Evolutionary conservation across 1,140 invertebrate species (phyloP).

Genomic region (Stegodyphus mimosarum): DNA sequence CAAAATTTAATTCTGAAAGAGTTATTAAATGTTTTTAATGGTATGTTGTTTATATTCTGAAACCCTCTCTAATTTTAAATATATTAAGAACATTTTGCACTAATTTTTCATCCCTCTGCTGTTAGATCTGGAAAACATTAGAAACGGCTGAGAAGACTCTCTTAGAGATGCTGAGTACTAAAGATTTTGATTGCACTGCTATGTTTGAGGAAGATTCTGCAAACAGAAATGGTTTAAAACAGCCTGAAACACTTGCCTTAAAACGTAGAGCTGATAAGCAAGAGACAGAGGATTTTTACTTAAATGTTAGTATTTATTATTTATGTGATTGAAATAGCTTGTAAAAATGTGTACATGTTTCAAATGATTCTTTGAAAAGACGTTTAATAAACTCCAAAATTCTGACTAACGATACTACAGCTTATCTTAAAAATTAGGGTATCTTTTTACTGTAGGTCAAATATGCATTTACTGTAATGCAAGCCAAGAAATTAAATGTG

Average conservation of each 20-base stretch:
- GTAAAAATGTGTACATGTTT: background rate
- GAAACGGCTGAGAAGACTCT: constrained; percentile 92
- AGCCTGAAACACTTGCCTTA: constrained; percentile 74
- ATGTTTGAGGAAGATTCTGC: constrained; percentile 70
- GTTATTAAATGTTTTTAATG: too few species aligned
- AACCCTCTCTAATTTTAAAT: too few species aligned
- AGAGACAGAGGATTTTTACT: constrained; percentile 90
- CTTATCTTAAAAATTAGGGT: too few species aligned
- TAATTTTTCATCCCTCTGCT: constrained; percentile 2
- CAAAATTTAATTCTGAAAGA: too few species aligned
- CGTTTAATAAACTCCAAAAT: too few species aligned
- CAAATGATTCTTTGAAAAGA: background rate
- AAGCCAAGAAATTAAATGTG: too few species aligned
- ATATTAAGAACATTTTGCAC: background rate
- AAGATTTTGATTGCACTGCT: constrained; percentile 81
- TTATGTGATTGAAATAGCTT: background rate
- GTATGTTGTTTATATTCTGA: too few species aligned
- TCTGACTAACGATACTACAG: too few species aligned
- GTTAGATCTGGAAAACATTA: constrained; percentile 85
- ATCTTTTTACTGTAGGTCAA: too few species aligned
- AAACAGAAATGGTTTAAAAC: constrained; percentile 50
- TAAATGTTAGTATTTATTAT: constrained; percentile 73
- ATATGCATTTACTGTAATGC: too few species aligned
- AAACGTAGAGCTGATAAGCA: constrained; percentile 81
- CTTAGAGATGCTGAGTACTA: constrained; percentile 82